These are phyloP conservation scores for Hemibagrus guttatus DNA, from an alignment of 2,797 vertebrate genomes.

Conservation along the genomic window DNA sequence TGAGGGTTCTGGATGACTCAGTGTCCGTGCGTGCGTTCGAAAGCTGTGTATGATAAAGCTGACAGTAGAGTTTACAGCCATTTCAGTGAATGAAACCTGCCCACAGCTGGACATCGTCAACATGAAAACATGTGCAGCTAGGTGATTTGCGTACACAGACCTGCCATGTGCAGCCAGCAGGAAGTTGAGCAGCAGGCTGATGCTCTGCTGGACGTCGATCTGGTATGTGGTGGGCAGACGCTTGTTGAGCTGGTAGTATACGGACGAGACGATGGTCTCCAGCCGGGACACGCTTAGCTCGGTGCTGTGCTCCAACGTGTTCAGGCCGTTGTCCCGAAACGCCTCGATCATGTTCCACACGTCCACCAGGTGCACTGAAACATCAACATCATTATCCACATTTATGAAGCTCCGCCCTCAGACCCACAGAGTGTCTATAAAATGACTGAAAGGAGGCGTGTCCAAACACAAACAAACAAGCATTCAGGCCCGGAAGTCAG, in stretches of 20 bases:
- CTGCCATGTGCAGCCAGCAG: slow-evolving; percentile 86
- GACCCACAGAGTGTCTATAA: neutral
- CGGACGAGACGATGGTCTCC: slow-evolving; percentile 94
- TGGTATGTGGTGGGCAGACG: slow-evolving; percentile 95
- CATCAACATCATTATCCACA: neutral
- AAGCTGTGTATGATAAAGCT: too few relatives aligned
- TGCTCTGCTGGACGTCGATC: slow-evolving; percentile 95
- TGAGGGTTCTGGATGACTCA: too few relatives aligned
- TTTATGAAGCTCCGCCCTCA: neutral
- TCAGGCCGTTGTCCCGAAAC: slow-evolving; percentile 96
- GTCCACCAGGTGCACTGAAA: slow-evolving; percentile 92
- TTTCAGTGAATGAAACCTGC: neutral
- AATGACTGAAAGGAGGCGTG: neutral
- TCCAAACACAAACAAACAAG: neutral
- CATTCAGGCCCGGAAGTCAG: neutral
- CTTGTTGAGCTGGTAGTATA: slow-evolving; percentile 98
- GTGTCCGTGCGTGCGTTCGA: too few relatives aligned
- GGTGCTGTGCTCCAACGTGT: slow-evolving; percentile 86
- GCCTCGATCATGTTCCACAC: slow-evolving; percentile 99
- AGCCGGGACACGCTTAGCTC: slow-evolving; percentile 93
- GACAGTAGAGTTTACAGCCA: too few relatives aligned
- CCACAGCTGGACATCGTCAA: too few relatives aligned
- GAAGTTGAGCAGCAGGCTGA: slow-evolving; percentile 91
- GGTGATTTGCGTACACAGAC: slow-evolving; percentile 56
- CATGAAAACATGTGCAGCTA: neutral